A percentile compares a stretch with the other conserved stretches of the same genome.
These are phyloP conservation scores for Mnemiopsis leidyi DNA, from an alignment of 37 sponge, comb jelly and placozoan genomes.

Conservation along the genomic window DNA sequence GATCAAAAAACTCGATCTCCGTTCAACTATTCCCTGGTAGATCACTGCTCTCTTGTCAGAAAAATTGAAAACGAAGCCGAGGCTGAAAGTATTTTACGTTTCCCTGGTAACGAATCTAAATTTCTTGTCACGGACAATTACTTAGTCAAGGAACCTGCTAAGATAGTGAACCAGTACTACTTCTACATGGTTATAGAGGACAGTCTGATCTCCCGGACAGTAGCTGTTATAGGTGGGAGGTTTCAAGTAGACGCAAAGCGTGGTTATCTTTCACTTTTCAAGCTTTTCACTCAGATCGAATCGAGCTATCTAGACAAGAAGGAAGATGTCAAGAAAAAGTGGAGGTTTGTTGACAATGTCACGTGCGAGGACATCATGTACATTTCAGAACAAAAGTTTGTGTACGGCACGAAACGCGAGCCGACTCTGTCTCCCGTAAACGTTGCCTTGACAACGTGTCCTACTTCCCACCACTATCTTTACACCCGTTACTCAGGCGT, in stretches of 20 bases:
- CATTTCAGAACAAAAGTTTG: background rate
- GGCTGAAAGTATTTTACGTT: conserved; percentile 27
- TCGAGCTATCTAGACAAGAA: background rate
- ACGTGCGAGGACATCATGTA: background rate
- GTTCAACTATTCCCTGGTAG: conserved; percentile 39
- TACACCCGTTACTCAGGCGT: conserved; percentile 1
- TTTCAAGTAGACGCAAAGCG: background rate
- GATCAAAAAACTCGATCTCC: background rate
- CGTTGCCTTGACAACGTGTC: background rate
- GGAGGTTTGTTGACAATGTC: background rate
- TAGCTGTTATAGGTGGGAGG: background rate
- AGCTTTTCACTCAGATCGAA: background rate
- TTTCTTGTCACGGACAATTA: conserved; percentile 46
- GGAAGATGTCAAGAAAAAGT: background rate
- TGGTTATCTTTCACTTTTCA: background rate
- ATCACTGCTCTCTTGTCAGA: background rate
- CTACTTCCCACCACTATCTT: background rate
- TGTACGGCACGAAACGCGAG: conserved; percentile 9
- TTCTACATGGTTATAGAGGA: background rate
- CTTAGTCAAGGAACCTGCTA: background rate
- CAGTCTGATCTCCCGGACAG: background rate
- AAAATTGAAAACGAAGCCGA: background rate
- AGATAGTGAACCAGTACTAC: background rate
- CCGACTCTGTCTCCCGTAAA: background rate
- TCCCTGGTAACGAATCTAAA: conserved; percentile 47